These are phyloP conservation scores for Peromyscus nudipes DNA, from an alignment of 2,797 vertebrate species.

Conservation along the genomic window DNA sequence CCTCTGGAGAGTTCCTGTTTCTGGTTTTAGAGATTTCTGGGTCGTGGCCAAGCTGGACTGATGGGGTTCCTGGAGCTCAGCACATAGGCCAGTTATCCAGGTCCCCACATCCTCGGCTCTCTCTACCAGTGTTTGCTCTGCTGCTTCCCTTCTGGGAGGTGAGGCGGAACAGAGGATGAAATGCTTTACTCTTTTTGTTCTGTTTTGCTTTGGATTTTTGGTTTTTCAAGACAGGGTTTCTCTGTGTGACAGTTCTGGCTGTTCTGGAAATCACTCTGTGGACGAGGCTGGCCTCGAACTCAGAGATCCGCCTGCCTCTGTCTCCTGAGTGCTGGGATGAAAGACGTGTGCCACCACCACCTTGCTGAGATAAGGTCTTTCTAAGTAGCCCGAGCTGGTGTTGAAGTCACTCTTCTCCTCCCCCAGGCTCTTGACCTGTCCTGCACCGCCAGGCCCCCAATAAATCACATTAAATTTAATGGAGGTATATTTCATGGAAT, in stretches of 20 bases:
- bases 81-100: not conserved
- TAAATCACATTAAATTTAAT: not conserved
- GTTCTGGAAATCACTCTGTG: not conserved
- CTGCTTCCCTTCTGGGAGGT: not conserved
- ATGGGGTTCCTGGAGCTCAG: not conserved
- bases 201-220: not conserved
- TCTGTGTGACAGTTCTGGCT: not conserved
- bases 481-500: not conserved
- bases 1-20: conserved; percentile 36
- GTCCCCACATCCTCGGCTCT: not conserved
- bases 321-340: not conserved
- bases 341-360: not conserved
- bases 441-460: not conserved
- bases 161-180: not conserved
- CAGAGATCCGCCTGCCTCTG: not conserved
- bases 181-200: not conserved
- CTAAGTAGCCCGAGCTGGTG: not conserved
- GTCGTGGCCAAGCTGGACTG: not conserved
- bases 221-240: not conserved
- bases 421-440: not conserved
- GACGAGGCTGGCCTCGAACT: not conserved
- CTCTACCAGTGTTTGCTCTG: not conserved
- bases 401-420: not conserved
- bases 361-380: not conserved
- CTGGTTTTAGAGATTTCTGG: conserved; percentile 53